Base-by-base conservation (phyloP, 1,140 invertebrate genomes). In the Drosophila ohnishii region DNA sequence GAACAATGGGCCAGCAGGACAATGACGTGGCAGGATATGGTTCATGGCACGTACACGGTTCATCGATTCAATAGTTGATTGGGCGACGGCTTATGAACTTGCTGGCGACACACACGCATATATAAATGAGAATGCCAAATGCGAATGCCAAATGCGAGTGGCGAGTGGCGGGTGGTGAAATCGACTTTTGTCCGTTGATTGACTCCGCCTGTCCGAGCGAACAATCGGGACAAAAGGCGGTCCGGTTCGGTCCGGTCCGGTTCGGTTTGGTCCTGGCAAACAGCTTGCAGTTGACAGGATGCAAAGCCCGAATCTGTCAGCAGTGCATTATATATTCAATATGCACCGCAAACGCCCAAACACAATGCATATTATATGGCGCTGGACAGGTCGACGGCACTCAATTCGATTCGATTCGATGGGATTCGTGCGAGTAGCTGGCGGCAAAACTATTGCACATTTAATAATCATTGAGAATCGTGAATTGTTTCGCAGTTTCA, bases 111-210 rank as follows among this genome's bases (percentile, higher is more conserved):
- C 25, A 45, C 47, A 30, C 39, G 6, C 55, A 51, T 53, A 73
- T 71, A 71, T 57, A 69, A 47, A 71, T 69, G 67, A 42, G 35
- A 66, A 39, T 60, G 44, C 32, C 19, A 61, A 19, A 37, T 53
- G 22, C 53, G 32, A 62, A 16, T 62, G 58, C 13, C 25, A 25
- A 58, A 58, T 58, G 56, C 57, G 44, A 48, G n/a, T 51, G 30
- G 58, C 9, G n/a, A n/a, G n/a, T 19, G 30, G 44, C 30, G 34
- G 34, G 56, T 30, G 37, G 59, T 28, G 40, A 75, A 75, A 74
- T 75, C 51, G 45, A 75, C 72, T 75, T 75, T 75, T 65, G 71
- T 42, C 71, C 71, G 34, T 75, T 75, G 72, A 75, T 75, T 75
- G 72, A 75, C 71, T 65, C 66, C 47, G 55, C 39, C 56, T 44